phyloP scores from a whole-genome alignment of 2,888 invertebrate genomes.

The Ennomos quercinarius region DNA sequence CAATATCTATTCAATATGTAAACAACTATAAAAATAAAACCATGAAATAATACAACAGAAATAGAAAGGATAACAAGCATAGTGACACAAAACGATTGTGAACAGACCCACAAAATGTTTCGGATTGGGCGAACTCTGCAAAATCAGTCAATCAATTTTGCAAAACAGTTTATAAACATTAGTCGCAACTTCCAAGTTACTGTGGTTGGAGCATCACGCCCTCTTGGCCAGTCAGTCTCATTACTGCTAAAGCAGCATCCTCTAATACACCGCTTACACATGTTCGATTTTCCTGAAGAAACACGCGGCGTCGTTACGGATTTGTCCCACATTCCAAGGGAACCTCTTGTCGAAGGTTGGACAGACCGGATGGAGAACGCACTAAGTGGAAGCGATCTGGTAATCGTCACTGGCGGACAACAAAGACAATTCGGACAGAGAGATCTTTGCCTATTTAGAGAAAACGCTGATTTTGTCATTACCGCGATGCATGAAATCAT shows the following conservation, averaged over 20 bases:
- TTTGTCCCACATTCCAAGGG: slow-evolving; percentile 21
- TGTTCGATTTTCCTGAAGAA: slow-evolving; percentile 18
- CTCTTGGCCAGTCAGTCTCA: slow-evolving; percentile 25
- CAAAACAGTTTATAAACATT: slow-evolving; percentile 11
- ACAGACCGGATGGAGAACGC: slow-evolving; percentile 21
- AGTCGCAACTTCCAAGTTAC: slow-evolving; percentile 26
- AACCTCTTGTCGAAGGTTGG: slow-evolving; percentile 26
- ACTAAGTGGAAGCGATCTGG: slow-evolving; percentile 20
- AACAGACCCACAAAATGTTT: slow-evolving; percentile 8
- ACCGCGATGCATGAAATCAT: slow-evolving; percentile 22
- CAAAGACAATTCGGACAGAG: slow-evolving; percentile 18
- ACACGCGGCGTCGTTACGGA: slow-evolving; percentile 16
- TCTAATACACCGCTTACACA: slow-evolving; percentile 22
- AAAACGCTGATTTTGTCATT: slow-evolving; percentile 29
- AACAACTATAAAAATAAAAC: no score
- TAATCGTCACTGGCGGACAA: slow-evolving; percentile 28
- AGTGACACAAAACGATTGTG: no score
- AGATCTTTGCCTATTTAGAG: slow-evolving; percentile 15
- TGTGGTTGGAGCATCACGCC: slow-evolving; percentile 29
- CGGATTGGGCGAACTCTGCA: slow-evolving; percentile 5
- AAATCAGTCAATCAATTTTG: slow-evolving; percentile 9
- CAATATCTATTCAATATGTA: no score
- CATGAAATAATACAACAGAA: no score
- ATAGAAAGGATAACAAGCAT: no score
- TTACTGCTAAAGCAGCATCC: slow-evolving; percentile 29